Conservation (phyloP, 2,113 vertebrate species). For the Nannobrachium achirus region DNA sequence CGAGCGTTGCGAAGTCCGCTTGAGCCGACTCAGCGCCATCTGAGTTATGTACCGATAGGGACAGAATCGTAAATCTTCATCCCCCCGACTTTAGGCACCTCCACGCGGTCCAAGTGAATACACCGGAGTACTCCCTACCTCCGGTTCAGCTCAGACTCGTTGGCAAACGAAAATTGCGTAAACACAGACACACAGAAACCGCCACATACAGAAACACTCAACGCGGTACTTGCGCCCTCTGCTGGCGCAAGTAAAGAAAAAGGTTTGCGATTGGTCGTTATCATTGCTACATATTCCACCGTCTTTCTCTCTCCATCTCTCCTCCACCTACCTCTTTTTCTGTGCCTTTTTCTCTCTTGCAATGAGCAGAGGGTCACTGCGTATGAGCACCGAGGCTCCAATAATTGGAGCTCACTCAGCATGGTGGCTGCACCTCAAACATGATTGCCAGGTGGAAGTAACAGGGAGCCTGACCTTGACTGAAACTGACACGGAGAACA, state of each 20-base stretch:
- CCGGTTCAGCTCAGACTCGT: too few relatives aligned
- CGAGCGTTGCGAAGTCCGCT: too few relatives aligned
- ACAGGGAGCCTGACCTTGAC: slow-evolving; percentile 53
- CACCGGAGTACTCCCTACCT: too few relatives aligned
- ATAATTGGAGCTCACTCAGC: slow-evolving; percentile 56
- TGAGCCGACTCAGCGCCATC: too few relatives aligned
- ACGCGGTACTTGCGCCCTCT: too few relatives aligned
- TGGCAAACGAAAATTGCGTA: too few relatives aligned
- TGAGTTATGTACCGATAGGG: too few relatives aligned
- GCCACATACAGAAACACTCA: too few relatives aligned
- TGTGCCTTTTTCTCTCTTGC: slow-evolving; percentile 16
- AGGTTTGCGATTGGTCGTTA: slow-evolving; percentile 26
- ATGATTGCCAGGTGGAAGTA: slow-evolving; percentile 59
- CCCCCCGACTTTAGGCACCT: too few relatives aligned
- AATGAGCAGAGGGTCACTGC: slow-evolving; percentile 12
- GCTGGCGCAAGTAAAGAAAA: neutral
- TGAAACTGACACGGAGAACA: slow-evolving; percentile 28
- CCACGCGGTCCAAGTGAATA: too few relatives aligned
- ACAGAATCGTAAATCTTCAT: too few relatives aligned
- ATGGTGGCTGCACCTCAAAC: slow-evolving; percentile 26
- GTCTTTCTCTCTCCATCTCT: neutral
- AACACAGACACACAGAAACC: too few relatives aligned
- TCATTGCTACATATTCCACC: slow-evolving; percentile 21
- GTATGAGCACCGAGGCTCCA: slow-evolving; percentile 34
- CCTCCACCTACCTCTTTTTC: slow-evolving; percentile 1